Evolutionary conservation across 2,797 vertebrate genomes (phyloP), one percentile per base, ranked within the genome.

Genomic region (Lophius americanus): DNA sequence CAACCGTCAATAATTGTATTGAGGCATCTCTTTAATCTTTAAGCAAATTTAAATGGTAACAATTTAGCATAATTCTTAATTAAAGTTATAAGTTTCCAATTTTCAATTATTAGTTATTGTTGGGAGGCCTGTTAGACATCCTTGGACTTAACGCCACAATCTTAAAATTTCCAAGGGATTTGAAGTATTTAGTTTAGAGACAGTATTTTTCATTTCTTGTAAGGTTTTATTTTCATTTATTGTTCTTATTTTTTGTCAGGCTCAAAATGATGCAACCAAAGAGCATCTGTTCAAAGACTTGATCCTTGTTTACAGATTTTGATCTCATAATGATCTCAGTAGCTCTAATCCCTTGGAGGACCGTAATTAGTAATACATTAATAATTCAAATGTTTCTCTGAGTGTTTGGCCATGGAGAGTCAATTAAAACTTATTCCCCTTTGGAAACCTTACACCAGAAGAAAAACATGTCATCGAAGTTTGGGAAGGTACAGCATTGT

Each of bases 321-420:
- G 12, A 36, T 70, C 13, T 13, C 61, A 62, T 46, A 65, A 69
- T 57, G 38, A 61, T 14, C 70, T 75, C 63, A 47, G 49, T 49
- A 56, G 66, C 1, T n/a, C 23, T 13, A 57, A 43, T 8, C 73
- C 73, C 68, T 73, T 36, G 12, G 83, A 77, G 80, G 52, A 67
- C 55, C 36, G 37, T 79, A 70, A 79, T 76, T 82, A 60, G 76
- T 1, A 12, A 36, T 6, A 70, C 55, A 86, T 89, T 70, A 85
- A 87, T 88, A 78, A 87, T 89, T 89, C 61, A 88, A 5, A 47
- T 72, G 62, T 78, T 75, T 51, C 7, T 50, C 12, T 48, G 11
- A n/a, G 51, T 52, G 49, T 41, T 33, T 9, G 49, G 65, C 79
- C 60, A 57, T 32, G 3, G 78, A 57, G 85, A 39, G 55, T 58